Conservation (phyloP, 2,888 invertebrate genomes). For the Acholoe squamosa region DNA sequence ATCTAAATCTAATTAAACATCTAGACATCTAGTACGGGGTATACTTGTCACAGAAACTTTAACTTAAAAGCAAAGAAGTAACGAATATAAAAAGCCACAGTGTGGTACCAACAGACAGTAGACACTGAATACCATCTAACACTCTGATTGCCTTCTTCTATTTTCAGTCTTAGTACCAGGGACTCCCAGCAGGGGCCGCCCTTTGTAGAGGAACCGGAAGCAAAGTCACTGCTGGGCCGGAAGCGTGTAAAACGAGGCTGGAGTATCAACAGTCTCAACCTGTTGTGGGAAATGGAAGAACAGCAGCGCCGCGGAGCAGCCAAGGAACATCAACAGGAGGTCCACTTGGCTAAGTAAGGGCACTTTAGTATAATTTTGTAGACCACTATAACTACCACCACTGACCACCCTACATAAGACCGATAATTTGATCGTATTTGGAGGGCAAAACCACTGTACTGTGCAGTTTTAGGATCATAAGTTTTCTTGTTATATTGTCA, state of each 20-base stretch:
- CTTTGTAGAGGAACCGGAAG: conserved; percentile 5
- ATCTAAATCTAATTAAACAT: too few relatives aligned
- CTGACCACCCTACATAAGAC: too few relatives aligned
- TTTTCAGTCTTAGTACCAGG: background rate
- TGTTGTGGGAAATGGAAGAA: conserved; percentile 59
- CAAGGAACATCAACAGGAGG: background rate
- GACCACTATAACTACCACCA: too few relatives aligned
- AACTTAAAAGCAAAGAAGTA: background rate
- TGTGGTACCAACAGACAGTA: background rate
- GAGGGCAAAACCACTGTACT: too few relatives aligned
- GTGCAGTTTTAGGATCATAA: too few relatives aligned
- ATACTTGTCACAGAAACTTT: too few relatives aligned
- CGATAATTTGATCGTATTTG: too few relatives aligned
- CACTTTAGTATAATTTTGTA: too few relatives aligned
- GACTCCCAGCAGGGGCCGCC: background rate
- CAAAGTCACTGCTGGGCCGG: conserved; percentile 40
- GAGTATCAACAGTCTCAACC: conserved; percentile 59
- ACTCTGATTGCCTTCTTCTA: too few relatives aligned
- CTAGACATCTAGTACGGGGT: too few relatives aligned
- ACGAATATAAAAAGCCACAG: background rate
- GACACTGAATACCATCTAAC: too few relatives aligned
- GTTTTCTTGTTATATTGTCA: too few relatives aligned
- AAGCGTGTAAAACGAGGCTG: conserved; percentile 40
- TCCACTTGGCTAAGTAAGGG: conserved; percentile 40
- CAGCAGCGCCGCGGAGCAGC: conserved; percentile 1